Percentiles rank a stretch among this genome's conserved stretches.
phyloP scores from a whole-genome alignment of 2,113 vertebrate species.

The Ardeotis arabs region DNA sequence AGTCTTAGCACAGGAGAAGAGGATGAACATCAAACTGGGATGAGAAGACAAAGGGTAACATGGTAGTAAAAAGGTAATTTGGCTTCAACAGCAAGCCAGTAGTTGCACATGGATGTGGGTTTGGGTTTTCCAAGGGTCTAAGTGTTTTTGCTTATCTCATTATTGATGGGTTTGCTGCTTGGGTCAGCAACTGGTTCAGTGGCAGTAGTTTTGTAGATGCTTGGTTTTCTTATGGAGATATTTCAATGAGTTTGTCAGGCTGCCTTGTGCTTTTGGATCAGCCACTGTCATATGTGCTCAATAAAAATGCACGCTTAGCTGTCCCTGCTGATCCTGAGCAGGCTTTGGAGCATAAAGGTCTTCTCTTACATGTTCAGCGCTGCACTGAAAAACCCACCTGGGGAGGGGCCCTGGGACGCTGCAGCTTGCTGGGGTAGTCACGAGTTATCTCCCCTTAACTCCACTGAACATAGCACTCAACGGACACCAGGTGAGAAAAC shows the following conservation, averaged over 20 bases:
- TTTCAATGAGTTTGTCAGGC: background rate
- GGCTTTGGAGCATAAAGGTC: background rate
- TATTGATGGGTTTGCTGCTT: background rate
- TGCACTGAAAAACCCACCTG: background rate
- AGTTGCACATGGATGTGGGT: background rate
- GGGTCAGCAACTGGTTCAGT: background rate
- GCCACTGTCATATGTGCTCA: background rate
- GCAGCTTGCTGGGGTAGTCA: no score
- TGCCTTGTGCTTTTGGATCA: background rate
- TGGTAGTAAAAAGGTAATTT: background rate
- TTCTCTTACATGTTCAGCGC: background rate
- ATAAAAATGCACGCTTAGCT: background rate
- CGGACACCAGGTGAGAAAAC: background rate
- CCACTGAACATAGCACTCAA: rapidly evolving
- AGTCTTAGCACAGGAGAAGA: background rate
- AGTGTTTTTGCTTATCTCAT: background rate
- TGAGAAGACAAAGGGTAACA: background rate
- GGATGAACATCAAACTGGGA: background rate
- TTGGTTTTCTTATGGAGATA: background rate
- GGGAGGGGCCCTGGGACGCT: background rate
- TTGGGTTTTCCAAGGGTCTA: background rate
- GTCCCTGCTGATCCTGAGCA: background rate
- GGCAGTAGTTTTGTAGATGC: background rate
- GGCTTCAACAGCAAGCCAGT: background rate
- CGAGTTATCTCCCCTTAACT: background rate